phyloP scores from a whole-genome alignment of 1,140 invertebrate genomes.

The Amphibalanus amphitrite region DNA sequence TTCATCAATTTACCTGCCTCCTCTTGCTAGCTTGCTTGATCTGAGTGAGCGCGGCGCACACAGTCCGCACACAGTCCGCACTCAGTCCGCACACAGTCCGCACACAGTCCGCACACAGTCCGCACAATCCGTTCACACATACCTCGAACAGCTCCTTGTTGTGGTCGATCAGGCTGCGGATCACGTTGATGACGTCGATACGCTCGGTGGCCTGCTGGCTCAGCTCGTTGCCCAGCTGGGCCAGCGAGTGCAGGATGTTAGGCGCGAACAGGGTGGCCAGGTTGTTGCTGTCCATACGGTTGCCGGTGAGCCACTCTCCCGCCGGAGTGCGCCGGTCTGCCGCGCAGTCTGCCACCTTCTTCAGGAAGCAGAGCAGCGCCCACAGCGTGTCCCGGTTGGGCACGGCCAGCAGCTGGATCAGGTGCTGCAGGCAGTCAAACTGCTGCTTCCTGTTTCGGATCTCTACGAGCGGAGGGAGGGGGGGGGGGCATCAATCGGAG shows the following conservation, averaged over 20 bases:
- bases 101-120: too few species aligned
- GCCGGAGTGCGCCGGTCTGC: slow-evolving; percentile 31
- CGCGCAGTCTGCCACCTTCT: slow-evolving; percentile 52
- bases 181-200: slow-evolving; percentile 72
- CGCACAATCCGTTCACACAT: too few species aligned
- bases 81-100: too few species aligned
- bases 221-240: slow-evolving; percentile 33
- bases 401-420: slow-evolving; percentile 64
- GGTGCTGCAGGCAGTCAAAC: slow-evolving; percentile 59
- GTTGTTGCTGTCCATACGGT: slow-evolving; percentile 85
- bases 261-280: slow-evolving; percentile 83
- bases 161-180: slow-evolving; percentile 62
- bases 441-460: slow-evolving; percentile 62
- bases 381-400: slow-evolving; percentile 74
- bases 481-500: too few species aligned
- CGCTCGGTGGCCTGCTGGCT: slow-evolving; percentile 56
- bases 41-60: too few species aligned
- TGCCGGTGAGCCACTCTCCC: slow-evolving; percentile 50
- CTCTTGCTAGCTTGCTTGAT: too few species aligned
- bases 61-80: too few species aligned
- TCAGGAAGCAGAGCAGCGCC: slow-evolving; percentile 59
- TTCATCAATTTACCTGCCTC: too few species aligned
- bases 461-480: slow-evolving; percentile 18
- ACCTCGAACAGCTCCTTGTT: slow-evolving; percentile 51
- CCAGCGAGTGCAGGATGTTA: slow-evolving; percentile 65